Evolutionary conservation across 2,113 vertebrate species (phyloP).

Genomic region (Pontoporia blainvillei): DNA sequence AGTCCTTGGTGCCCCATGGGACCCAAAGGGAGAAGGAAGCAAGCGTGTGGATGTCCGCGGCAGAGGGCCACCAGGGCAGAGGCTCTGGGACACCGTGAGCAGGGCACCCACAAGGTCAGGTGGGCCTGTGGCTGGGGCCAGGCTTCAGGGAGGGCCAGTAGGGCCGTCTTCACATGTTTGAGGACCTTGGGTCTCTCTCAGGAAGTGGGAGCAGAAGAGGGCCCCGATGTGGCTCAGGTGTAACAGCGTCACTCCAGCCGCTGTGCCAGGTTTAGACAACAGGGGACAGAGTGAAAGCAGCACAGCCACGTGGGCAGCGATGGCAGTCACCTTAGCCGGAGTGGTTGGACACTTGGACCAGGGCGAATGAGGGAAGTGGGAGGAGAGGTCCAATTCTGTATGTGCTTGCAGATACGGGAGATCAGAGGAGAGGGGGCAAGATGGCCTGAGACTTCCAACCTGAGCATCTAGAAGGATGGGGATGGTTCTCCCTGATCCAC

Average conservation of each 20-base stretch:
- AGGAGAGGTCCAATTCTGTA: not conserved
- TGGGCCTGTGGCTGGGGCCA: not conserved
- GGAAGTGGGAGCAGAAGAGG: not conserved
- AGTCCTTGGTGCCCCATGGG: not conserved
- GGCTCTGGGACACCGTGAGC: not conserved
- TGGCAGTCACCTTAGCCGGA: not conserved
- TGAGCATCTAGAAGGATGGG: not conserved
- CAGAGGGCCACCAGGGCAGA: not conserved
- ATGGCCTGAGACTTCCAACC: not conserved
- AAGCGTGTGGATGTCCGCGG: accelerated
- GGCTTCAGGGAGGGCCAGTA: accelerated
- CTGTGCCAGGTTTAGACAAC: not conserved
- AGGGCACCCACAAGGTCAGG: accelerated
- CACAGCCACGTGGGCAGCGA: too few relatives aligned
- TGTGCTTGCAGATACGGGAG: not conserved
- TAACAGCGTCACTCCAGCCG: too few relatives aligned
- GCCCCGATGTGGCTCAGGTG: accelerated
- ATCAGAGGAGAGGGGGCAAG: not conserved
- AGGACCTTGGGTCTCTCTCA: not conserved
- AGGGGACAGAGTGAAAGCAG: not conserved
- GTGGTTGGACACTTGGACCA: not conserved
- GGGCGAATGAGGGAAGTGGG: accelerated
- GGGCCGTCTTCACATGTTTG: accelerated
- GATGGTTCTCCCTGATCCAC: too few relatives aligned
- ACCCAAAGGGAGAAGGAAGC: not conserved